Evolutionary conservation across 1,140 invertebrate species (phyloP).

Genomic region (Ceratina calcarata): DNA sequence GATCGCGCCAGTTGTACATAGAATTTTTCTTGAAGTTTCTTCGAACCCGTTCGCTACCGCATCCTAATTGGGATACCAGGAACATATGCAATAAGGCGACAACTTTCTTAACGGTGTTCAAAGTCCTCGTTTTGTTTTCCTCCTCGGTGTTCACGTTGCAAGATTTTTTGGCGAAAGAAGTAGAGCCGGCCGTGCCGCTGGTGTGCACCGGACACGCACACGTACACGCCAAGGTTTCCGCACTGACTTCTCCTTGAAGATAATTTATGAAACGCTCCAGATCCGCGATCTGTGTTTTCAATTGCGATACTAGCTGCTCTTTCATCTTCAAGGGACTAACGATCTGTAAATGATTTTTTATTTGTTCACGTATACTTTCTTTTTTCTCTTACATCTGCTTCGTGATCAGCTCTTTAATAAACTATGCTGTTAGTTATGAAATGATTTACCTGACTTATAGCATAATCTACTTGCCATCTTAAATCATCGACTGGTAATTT

Average conservation of each 20-base stretch:
- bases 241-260: slow-evolving; percentile 89
- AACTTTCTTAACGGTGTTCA: slow-evolving; percentile 90
- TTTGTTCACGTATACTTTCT: neutral
- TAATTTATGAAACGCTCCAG: slow-evolving; percentile 98
- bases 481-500: slow-evolving; percentile 88
- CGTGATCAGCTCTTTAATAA: neutral
- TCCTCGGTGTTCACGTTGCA: slow-evolving; percentile 69
- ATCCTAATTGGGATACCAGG: slow-evolving; percentile 94
- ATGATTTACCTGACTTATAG: slow-evolving; percentile 84
- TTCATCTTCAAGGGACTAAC: slow-evolving; percentile 97
- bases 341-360: slow-evolving; percentile 84
- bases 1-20: slow-evolving; percentile 84
- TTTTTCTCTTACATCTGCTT: neutral
- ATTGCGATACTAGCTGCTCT: slow-evolving; percentile 95
- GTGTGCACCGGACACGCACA: slow-evolving; percentile 85
- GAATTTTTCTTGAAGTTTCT: slow-evolving; percentile 90
- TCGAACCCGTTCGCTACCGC: slow-evolving; percentile 86
- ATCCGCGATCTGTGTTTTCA: slow-evolving; percentile 98
- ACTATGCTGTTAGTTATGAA: neutral
- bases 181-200: slow-evolving; percentile 56
- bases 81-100: slow-evolving; percentile 95
- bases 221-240: slow-evolving; percentile 81
- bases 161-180: slow-evolving; percentile 68
- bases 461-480: slow-evolving; percentile 88
- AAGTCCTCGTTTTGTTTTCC: slow-evolving; percentile 80